Conservation (phyloP, 1,140 invertebrate species). For the Trypoxylus dichotomus region DNA sequence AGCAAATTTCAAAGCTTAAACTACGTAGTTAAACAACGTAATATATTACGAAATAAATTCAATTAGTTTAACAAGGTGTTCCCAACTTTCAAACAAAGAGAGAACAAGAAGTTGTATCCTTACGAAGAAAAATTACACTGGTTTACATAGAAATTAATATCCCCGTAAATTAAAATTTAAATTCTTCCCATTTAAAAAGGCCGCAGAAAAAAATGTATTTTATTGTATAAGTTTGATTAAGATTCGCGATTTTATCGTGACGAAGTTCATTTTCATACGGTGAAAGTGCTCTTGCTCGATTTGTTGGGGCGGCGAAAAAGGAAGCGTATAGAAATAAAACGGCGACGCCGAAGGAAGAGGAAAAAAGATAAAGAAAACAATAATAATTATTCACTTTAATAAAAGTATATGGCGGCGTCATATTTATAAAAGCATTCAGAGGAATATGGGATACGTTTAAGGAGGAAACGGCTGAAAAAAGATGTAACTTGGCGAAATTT, state of each 20-base stretch:
- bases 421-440: conserved; percentile 23
- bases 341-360: not conserved
- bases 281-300: not conserved
- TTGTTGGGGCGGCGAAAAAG: not conserved
- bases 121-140: not conserved
- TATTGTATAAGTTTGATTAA: conserved; percentile 20
- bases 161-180: conserved; percentile 7
- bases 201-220: not conserved
- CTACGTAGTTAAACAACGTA: no score
- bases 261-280: not conserved
- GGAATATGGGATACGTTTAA: conserved; percentile 18
- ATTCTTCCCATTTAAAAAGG: not conserved
- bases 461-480: conserved; percentile 2
- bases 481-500: conserved; percentile 23
- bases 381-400: conserved; percentile 30
- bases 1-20: no score
- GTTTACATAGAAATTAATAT: not conserved
- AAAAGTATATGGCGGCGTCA: conserved; percentile 15
- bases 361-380: not conserved
- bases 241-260: not conserved
- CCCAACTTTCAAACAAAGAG: not conserved
- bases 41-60: no score
- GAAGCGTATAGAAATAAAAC: not conserved
- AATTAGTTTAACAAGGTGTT: not conserved
- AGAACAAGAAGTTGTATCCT: not conserved